These are phyloP conservation scores for Anabacerthia variegaticeps DNA, from an alignment of 2,797 vertebrate genomes.

Conservation along the genomic window DNA sequence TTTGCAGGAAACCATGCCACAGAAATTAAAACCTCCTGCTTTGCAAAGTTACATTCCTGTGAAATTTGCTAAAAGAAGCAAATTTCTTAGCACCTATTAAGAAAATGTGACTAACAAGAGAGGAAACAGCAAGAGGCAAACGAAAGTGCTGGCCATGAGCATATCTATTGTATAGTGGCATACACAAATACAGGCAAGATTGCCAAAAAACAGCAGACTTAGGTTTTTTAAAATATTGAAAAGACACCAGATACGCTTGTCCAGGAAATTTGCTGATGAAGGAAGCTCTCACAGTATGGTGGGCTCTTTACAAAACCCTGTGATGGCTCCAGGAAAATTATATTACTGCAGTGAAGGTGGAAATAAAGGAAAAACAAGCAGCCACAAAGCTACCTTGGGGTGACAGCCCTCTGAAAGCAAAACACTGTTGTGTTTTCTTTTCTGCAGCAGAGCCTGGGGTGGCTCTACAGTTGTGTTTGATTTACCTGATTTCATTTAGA, in stretches of 20 bases:
- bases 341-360: background rate
- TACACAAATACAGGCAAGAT: background rate
- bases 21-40: background rate
- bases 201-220: background rate
- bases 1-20: background rate
- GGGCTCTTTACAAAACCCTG: background rate
- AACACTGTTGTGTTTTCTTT: background rate
- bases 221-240: background rate
- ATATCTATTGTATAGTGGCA: fast-evolving
- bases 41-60: background rate
- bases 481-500: background rate
- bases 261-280: background rate
- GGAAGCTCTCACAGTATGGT: background rate
- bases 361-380: background rate
- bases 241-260: background rate
- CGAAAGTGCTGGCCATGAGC: fast-evolving
- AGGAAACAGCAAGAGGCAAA: background rate
- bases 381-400: background rate
- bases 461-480: background rate
- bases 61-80: background rate
- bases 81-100: background rate
- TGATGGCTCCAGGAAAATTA: background rate
- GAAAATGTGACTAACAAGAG: background rate
- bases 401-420: background rate
- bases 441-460: background rate